Evolutionary conservation across 2,888 invertebrate genomes (phyloP).

Genomic region (Mythimna impura): DNA sequence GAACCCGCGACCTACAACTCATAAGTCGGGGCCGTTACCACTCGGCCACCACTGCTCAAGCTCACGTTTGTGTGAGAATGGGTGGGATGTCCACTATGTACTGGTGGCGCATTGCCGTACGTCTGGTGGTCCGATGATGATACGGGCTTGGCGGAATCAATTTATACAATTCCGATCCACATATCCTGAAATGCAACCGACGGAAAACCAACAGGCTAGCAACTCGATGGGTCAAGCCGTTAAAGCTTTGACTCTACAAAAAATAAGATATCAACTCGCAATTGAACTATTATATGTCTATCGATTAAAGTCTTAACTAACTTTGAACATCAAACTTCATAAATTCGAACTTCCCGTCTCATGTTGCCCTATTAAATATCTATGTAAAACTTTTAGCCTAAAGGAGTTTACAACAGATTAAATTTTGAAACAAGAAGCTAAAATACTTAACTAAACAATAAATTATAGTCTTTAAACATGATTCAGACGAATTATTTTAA

Average conservation of each 20-base stretch:
- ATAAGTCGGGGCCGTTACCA: too few relatives aligned
- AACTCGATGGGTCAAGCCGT: too few relatives aligned
- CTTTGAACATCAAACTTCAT: constrained; percentile 35
- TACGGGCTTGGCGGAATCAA: too few relatives aligned
- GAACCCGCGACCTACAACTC: too few relatives aligned
- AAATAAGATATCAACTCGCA: not conserved
- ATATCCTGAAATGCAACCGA: too few relatives aligned
- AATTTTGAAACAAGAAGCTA: constrained; percentile 23
- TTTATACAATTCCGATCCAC: too few relatives aligned
- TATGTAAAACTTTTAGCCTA: constrained; percentile 14
- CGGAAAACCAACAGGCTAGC: too few relatives aligned
- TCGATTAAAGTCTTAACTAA: constrained; percentile 40
- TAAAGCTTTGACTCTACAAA: not conserved
- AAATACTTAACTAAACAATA: constrained; percentile 9
- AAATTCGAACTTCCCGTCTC: constrained; percentile 19
- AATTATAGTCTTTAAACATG: not conserved
- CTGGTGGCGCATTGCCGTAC: too few relatives aligned
- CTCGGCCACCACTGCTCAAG: too few relatives aligned
- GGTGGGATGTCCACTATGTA: too few relatives aligned
- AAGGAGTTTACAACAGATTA: constrained; percentile 20
- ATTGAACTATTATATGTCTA: not conserved
- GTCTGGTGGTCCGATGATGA: too few relatives aligned
- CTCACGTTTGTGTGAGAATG: too few relatives aligned
- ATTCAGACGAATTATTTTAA: not conserved
- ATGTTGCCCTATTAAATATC: constrained; percentile 29